Conservation (phyloP, 1,140 invertebrate species). For the Palaemon carinicauda region DNA sequence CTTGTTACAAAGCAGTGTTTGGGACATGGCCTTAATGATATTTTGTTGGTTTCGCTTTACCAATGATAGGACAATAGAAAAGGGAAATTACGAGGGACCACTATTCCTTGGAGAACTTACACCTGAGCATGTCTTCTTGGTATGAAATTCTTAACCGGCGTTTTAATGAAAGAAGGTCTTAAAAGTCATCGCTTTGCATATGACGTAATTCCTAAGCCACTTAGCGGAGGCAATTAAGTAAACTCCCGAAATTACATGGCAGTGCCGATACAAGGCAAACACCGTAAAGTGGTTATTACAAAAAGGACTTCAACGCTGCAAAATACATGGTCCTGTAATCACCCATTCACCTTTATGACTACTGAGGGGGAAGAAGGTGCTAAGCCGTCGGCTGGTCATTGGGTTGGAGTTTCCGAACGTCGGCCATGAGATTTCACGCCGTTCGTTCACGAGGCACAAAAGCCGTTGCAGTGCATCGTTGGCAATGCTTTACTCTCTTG, state of each 20-base stretch:
- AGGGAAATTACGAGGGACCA: too few relatives aligned
- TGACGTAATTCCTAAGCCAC: slow-evolving; percentile 14
- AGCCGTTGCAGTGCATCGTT: background rate
- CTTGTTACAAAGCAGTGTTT: too few relatives aligned
- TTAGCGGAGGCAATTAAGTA: background rate
- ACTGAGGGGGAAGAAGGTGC: background rate
- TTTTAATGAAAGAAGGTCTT: too few relatives aligned
- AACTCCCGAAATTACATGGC: slow-evolving; percentile 5
- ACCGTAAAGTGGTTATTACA: background rate
- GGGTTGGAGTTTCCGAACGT: too few relatives aligned
- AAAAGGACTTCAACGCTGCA: slow-evolving; percentile 8
- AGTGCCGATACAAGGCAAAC: background rate
- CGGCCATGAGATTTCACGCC: background rate
- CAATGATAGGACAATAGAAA: too few relatives aligned
- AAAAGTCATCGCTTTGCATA: background rate
- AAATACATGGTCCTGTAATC: slow-evolving; percentile 23
- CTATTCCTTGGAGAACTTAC: too few relatives aligned
- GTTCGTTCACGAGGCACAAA: background rate
- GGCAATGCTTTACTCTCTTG: slow-evolving; percentile 3
- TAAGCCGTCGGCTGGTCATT: background rate
- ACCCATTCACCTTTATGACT: slow-evolving; percentile 31
- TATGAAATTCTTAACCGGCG: too few relatives aligned
- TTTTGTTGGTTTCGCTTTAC: too few relatives aligned
- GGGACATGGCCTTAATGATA: too few relatives aligned
- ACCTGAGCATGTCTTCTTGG: too few relatives aligned